These are phyloP conservation scores for Gymnopithys bicolor DNA, from an alignment of 2,797 vertebrate genomes.

Conservation along the genomic window DNA sequence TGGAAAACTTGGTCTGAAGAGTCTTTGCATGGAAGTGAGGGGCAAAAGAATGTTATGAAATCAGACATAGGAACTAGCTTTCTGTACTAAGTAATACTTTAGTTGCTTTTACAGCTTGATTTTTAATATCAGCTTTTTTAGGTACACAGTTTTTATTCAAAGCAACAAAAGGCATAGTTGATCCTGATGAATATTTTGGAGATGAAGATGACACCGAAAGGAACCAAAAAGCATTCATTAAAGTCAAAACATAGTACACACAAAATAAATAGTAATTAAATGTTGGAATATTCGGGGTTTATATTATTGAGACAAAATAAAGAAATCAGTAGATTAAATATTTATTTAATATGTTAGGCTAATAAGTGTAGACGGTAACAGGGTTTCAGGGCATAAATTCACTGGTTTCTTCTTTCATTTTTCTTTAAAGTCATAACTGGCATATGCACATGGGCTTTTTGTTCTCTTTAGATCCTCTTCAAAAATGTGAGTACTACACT, in stretches of 20 bases:
- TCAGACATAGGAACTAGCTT: not conserved
- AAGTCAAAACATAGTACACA: not conserved
- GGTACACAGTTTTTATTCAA: not conserved
- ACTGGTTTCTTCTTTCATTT: not conserved
- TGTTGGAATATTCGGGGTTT: not conserved
- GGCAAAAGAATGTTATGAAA: not conserved
- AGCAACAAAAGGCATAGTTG: not conserved
- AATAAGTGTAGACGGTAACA: not conserved
- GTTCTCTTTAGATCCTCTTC: not conserved
- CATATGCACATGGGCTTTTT: not conserved
- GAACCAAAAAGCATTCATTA: not conserved
- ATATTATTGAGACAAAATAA: not conserved
- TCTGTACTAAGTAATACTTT: not conserved
- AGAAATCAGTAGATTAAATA: not conserved
- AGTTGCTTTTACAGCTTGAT: not conserved
- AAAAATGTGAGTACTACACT: not conserved
- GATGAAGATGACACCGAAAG: not conserved
- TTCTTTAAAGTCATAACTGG: not conserved
- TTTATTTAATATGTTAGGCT: not conserved
- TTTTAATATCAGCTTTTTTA: not conserved
- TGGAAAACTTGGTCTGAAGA: not conserved
- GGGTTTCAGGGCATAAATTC: not conserved
- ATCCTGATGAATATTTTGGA: not conserved
- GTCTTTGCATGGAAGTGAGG: not conserved
- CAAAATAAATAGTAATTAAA: constrained; percentile 8